Evolutionary conservation across 2,113 vertebrate genomes (phyloP), one percentile per base, ranked within the genome.

Genomic region (Ceyx cyanopectus): DNA sequence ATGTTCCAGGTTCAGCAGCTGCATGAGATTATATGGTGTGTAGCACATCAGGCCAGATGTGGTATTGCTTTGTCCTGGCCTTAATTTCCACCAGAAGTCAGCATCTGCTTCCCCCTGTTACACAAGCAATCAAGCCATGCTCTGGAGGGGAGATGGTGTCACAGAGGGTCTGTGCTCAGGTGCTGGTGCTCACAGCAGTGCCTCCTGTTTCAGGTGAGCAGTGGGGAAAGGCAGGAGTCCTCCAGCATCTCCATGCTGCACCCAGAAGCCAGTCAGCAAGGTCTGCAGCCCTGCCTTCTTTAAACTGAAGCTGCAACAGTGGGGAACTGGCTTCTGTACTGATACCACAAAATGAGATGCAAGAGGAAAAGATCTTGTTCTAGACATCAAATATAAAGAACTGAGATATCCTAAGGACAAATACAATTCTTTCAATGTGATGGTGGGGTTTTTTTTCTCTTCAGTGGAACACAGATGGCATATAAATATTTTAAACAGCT

Each of bases 401-500:
- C 30, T 70, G 66, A 74, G 63, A 63, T 69, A 48, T 30, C 32
- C 18, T 79, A 67, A 91, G 41, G 54, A 89, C 32, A 87, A 92
- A 89, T 61, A 56, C 73, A 24, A n/a, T 87, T 75, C 73, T 77
- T 63, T 74, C 46, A 22, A 4, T 45, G 23, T 14, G 11, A 37
- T 26, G 24, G 16, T 29, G 14, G 61, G 54, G 48, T 61, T 17
- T 5, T 67, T 58, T 54, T 18, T 5, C 53, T 86, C 50, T 76
- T 85, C 56, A 72, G n/a, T 74, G 29, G 23, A 87, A 54, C 6
- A 50, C 57, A 89, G 45, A 37, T 89, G 62, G 78, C 29, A 54
- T 37, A 63, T 46, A 82, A 90, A 87, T 91, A 94, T 85, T 96
- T 94, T 81, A 89, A 92, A 81, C 40, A 82, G 75, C 34, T 68